Percentiles rank a stretch among this genome's conserved stretches.
These are phyloP conservation scores for Hermodice carunculata DNA, from an alignment of 2,888 invertebrate genomes.

Conservation along the genomic window DNA sequence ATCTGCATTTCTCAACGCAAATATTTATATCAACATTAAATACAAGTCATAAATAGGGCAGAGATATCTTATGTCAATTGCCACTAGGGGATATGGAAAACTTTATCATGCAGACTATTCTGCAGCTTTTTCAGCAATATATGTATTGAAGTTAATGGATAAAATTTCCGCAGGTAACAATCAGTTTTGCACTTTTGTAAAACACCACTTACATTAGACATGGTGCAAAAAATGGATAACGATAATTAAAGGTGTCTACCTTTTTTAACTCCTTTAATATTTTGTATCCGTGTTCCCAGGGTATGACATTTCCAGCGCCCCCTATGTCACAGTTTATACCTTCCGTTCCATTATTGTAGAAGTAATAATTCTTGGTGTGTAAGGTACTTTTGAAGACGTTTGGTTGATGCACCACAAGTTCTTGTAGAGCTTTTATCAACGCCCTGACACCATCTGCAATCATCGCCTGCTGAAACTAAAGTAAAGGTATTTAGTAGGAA, in stretches of 20 bases:
- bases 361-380: constrained; percentile 57
- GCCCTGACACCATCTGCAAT: constrained; percentile 46
- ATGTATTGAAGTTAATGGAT: background rate
- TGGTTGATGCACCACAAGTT: constrained; percentile 30
- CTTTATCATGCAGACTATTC: too few relatives aligned
- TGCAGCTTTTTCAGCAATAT: background rate
- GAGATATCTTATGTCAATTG: too few relatives aligned
- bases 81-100: too few relatives aligned
- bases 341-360: constrained; percentile 79
- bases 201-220: too few relatives aligned
- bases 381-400: constrained; percentile 23
- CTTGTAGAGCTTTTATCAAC: constrained; percentile 40
- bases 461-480: constrained; percentile 51
- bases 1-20: too few relatives aligned
- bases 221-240: too few relatives aligned
- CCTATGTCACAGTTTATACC: constrained; percentile 70
- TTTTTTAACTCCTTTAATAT: constrained; percentile 41
- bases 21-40: too few relatives aligned
- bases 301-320: constrained; percentile 34
- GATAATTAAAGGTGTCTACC: too few relatives aligned
- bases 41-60: too few relatives aligned
- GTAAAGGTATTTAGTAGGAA: too few relatives aligned
- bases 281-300: constrained; percentile 43
- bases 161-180: too few relatives aligned
- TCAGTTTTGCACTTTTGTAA: too few relatives aligned